phyloP scores from a whole-genome alignment of 2,888 invertebrate species.

The Caenorhabditis drosophilae region DNA sequence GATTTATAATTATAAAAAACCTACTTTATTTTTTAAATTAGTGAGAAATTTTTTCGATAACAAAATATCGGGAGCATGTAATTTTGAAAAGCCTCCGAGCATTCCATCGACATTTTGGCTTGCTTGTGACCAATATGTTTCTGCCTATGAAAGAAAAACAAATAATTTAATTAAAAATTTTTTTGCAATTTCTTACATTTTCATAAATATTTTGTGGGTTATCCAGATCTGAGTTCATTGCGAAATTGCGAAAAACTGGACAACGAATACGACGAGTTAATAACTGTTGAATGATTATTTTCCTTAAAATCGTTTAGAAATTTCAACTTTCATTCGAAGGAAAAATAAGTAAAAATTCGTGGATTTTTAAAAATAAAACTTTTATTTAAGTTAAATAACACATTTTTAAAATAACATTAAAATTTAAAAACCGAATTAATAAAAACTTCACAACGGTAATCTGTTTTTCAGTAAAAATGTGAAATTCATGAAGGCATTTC shows the following conservation, averaged over 20 bases:
- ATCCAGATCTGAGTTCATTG: slow-evolving; percentile 10
- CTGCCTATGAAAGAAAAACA: slow-evolving; percentile 43
- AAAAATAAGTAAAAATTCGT: no score
- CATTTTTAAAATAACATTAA: no score
- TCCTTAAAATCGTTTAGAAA: background rate
- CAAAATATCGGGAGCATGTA: slow-evolving; percentile 84
- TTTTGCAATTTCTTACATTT: slow-evolving; percentile 13
- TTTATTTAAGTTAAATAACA: no score
- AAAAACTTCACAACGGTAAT: background rate
- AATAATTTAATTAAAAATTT: background rate
- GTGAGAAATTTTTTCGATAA: slow-evolving; percentile 84
- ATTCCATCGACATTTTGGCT: slow-evolving; percentile 75
- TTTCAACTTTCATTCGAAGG: background rate
- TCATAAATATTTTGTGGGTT: slow-evolving; percentile 32
- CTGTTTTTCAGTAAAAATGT: background rate
- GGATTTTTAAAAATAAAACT: no score
- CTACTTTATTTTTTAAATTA: slow-evolving; percentile 72
- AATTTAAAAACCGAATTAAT: no score
- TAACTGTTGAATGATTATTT: background rate
- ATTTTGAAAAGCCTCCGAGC: slow-evolving; percentile 86
- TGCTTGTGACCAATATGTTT: slow-evolving; percentile 61
- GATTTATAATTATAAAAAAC: background rate
- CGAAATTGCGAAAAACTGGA: background rate
- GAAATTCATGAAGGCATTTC: no score
- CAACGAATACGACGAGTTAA: no score